A percentile compares a stretch with the other conserved stretches of the same genome.
These are phyloP conservation scores for Stichodactyla helianthus DNA, from an alignment of 64 coral and sea anemone species.

Conservation along the genomic window DNA sequence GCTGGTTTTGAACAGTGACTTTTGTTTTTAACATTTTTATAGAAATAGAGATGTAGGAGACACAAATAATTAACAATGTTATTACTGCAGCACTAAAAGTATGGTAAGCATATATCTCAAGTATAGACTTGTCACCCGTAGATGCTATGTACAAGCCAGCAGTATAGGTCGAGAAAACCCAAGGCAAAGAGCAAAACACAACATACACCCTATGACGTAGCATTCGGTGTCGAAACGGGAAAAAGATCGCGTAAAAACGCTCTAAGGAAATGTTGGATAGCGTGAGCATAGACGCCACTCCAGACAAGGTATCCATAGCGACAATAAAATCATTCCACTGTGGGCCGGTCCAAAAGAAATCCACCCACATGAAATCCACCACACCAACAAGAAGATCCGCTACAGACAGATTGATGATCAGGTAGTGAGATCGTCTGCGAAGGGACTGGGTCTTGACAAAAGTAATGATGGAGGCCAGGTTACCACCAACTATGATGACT, in stretches of 20 bases:
- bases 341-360: conserved; percentile 4
- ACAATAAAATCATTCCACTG: not conserved
- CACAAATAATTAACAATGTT: not conserved
- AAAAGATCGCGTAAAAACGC: not conserved
- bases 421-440: not conserved
- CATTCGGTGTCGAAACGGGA: not conserved
- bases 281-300: not conserved
- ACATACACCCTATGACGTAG: not conserved
- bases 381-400: conserved; percentile 18
- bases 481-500: not conserved
- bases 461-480: not conserved
- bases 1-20: not conserved
- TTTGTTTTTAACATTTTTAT: not conserved
- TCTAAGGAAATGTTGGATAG: not conserved
- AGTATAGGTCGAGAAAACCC: not conserved
- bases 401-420: conserved; percentile 1
- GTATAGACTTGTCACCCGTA: too few relatives aligned
- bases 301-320: not conserved
- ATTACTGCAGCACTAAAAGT: not conserved
- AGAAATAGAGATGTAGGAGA: not conserved
- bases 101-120: not conserved
- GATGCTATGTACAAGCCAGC: not conserved
- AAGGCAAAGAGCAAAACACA: not conserved
- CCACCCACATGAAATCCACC: not conserved
- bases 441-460: conserved; percentile 26